These are phyloP conservation scores for Semotilus atromaculatus DNA, from an alignment of 2,797 vertebrate genomes.

Conservation along the genomic window DNA sequence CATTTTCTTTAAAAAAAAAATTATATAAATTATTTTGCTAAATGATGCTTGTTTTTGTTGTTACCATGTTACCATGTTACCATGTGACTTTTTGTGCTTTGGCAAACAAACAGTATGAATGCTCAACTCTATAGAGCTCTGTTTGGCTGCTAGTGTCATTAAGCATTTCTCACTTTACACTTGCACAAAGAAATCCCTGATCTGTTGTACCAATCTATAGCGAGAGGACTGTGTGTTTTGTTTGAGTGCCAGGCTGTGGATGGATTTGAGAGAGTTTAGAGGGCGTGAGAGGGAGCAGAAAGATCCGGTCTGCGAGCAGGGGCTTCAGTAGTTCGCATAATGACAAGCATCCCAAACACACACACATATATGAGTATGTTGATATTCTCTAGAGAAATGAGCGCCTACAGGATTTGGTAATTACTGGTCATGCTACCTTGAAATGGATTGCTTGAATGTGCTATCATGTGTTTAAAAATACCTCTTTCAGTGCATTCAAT, in stretches of 20 bases:
- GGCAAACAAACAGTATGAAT: slow-evolving; percentile 3
- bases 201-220: slow-evolving; percentile 9
- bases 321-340: slow-evolving; percentile 30
- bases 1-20: background rate
- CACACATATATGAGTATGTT: background rate
- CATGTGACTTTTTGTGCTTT: background rate
- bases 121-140: slow-evolving; percentile 20
- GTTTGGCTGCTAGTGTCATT: slow-evolving; percentile 24
- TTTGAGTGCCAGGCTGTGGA: slow-evolving; percentile 60
- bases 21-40: background rate
- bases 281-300: slow-evolving; percentile 73
- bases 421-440: slow-evolving; percentile 40
- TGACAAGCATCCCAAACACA: slow-evolving; percentile 14
- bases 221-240: slow-evolving; percentile 31
- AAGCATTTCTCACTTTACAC: slow-evolving; percentile 48
- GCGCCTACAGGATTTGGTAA: slow-evolving; percentile 18
- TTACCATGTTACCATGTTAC: no score
- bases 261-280: slow-evolving; percentile 46
- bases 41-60: background rate
- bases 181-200: slow-evolving; percentile 37
- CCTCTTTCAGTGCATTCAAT: slow-evolving; percentile 22
- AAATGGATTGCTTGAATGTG: slow-evolving; percentile 38
- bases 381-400: slow-evolving; percentile 27
- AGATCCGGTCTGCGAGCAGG: slow-evolving; percentile 62
- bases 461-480: slow-evolving; percentile 32